Evolutionary conservation across 2,888 invertebrate genomes (phyloP).

Genomic region (Habroteleia sp.): DNA sequence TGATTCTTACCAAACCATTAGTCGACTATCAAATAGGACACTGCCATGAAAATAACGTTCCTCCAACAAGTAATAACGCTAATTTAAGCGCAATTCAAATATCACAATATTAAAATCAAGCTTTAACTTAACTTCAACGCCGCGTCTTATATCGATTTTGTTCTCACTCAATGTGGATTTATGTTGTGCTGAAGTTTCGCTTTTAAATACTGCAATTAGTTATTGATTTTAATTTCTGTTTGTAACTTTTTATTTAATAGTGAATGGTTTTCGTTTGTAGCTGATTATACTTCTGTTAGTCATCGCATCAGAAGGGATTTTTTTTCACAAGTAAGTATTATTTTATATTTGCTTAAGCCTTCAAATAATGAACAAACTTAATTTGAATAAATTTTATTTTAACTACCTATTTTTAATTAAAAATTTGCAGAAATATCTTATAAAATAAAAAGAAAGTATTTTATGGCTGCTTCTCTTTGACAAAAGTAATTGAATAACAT

Average conservation of each 20-base stretch:
- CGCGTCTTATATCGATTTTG: background rate
- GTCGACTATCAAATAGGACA: conserved; percentile 61
- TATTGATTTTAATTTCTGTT: conserved; percentile 3
- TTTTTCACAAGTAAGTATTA: conserved; percentile 71
- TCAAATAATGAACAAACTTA: no score
- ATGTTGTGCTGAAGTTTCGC: conserved; percentile 9
- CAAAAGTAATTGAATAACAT: no score
- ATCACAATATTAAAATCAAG: background rate
- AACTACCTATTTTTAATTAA: background rate
- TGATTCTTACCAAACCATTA: conserved; percentile 70
- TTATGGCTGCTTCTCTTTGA: no score
- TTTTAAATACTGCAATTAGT: background rate
- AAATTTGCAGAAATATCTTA: no score
- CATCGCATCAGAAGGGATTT: conserved; percentile 67
- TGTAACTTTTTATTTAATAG: conserved; percentile 31
- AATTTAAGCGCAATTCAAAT: background rate
- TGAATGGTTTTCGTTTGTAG: conserved; percentile 66
- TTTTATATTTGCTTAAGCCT: conserved; percentile 3
- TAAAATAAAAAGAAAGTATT: no score
- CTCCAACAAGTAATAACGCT: conserved; percentile 67
- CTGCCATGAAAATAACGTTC: conserved; percentile 64
- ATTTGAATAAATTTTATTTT: conserved; percentile 25
- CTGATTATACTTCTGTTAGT: conserved; percentile 65
- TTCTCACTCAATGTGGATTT: background rate
- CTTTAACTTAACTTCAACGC: background rate